Percentiles rank a stretch among this genome's conserved stretches.
phyloP scores from a whole-genome alignment of 2,113 vertebrate genomes.

The Atlantisia rogersi region DNA sequence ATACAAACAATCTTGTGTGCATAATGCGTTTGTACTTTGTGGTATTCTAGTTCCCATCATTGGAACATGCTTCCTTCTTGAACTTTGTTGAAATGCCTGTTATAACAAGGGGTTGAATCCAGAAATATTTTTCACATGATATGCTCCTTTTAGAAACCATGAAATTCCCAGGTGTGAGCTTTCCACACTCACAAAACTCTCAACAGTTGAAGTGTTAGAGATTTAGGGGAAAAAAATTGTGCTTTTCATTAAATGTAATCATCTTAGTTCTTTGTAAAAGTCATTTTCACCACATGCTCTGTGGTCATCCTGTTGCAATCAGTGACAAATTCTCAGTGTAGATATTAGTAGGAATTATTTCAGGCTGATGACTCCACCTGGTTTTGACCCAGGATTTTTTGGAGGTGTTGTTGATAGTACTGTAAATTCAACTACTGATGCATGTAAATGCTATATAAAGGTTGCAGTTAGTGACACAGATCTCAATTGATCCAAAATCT shows the following conservation, averaged over 20 bases:
- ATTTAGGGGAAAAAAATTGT: not conserved
- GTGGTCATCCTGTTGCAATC: not conserved
- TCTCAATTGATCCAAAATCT: not conserved
- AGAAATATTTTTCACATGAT: not conserved
- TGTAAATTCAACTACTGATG: not conserved
- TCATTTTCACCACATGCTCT: not conserved
- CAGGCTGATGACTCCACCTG: not conserved
- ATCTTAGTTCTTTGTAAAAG: not conserved
- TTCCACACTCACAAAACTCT: not conserved
- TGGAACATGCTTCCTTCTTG: slow-evolving; percentile 1
- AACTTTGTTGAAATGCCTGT: not conserved
- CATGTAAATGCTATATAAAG: not conserved
- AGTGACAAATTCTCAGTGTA: not conserved
- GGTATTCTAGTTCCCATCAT: not conserved
- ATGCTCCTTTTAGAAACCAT: not conserved
- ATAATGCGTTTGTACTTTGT: not conserved
- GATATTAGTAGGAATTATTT: not conserved
- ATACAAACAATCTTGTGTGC: not conserved
- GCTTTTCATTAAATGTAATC: not conserved
- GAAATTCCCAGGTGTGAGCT: not conserved
- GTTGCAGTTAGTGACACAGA: not conserved
- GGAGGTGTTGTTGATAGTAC: not conserved
- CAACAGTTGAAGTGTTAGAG: not conserved
- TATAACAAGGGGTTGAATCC: not conserved
- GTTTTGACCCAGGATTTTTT: not conserved